Evolutionary conservation across 2,888 invertebrate genomes (phyloP), one percentile per base, ranked within the genome.

Genomic region (Trachelus stipa): DNA sequence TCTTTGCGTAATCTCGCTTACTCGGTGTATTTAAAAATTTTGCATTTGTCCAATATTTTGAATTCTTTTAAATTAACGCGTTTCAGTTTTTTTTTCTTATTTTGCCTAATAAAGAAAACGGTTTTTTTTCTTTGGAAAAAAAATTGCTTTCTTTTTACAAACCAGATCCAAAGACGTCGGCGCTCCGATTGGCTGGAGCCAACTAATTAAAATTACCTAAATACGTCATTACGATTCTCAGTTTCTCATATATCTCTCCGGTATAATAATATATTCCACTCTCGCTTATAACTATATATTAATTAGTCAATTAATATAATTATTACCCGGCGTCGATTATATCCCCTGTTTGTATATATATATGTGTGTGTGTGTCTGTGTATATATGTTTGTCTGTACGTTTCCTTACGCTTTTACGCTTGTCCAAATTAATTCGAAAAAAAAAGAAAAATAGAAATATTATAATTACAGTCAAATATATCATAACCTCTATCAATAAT

Each of bases 401-500:
- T 12, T 71, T 11, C 11, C 31, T 71, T 30, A 71, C 71, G 12
- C 12, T 30, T 15, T 69, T 30, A 31, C 31, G 34, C 34, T 71
- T 6, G 15, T 71, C 71, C 34, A 71, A 71, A 71, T 30, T 71
- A 30, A 12, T 71, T 69, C 76, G 76, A 82, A 83, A 76, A 81
- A 81, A 73, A 31, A 37, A 56, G 79, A 82, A 83, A 79, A 69
- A 68, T 79, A 82, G 79, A 79, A 73, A 34, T 69, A 77, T 78
- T 76, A 80, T 69, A 76, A 75, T 74, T 79, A 82, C 75, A 76
- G 73, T 85, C 81, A 85, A 85, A 85, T 82, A 75, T 33, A 81
- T 80, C 80, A 79, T 79, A 81, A 83, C 76, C 37, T 81, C 80
- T 84, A 85, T 83, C 82, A 79, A 78, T 84, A 81, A 56, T 56